Percentiles rank a stretch among this genome's conserved stretches.
These are phyloP conservation scores for Melanotus villosus DNA, from an alignment of 2,888 invertebrate species.

Conservation along the genomic window DNA sequence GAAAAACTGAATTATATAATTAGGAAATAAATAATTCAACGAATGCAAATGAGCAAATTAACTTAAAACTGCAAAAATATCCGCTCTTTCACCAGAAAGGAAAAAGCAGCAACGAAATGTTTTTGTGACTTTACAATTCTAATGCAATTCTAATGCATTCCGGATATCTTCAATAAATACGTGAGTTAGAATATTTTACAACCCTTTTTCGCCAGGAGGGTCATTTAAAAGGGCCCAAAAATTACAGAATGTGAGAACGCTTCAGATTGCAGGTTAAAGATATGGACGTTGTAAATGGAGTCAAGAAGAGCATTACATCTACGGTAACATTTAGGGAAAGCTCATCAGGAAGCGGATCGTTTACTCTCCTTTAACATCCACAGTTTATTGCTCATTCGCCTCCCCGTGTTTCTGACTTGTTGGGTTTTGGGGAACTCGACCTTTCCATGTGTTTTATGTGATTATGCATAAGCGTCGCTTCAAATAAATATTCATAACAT, in stretches of 20 bases:
- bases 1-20: too few species aligned
- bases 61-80: too few species aligned
- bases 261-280: conserved; percentile 20
- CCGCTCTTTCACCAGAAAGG: too few species aligned
- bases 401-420: conserved; percentile 18
- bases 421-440: background rate
- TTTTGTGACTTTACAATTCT: background rate
- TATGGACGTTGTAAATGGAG: conserved; percentile 24
- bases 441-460: background rate
- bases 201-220: background rate
- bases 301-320: conserved; percentile 24
- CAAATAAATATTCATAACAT: too few species aligned
- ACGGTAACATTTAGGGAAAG: conserved; percentile 29
- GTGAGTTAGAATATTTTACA: background rate
- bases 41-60: too few species aligned
- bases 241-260: background rate
- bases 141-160: background rate
- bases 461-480: background rate
- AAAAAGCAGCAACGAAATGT: background rate
- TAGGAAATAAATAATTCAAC: too few species aligned
- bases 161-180: background rate
- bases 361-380: conserved; percentile 32
- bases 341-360: conserved; percentile 33
- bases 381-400: conserved; percentile 21
- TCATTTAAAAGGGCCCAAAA: background rate